Base-by-base conservation (phyloP, 2,113 vertebrate species). In the Rhizomys pruinosus region DNA sequence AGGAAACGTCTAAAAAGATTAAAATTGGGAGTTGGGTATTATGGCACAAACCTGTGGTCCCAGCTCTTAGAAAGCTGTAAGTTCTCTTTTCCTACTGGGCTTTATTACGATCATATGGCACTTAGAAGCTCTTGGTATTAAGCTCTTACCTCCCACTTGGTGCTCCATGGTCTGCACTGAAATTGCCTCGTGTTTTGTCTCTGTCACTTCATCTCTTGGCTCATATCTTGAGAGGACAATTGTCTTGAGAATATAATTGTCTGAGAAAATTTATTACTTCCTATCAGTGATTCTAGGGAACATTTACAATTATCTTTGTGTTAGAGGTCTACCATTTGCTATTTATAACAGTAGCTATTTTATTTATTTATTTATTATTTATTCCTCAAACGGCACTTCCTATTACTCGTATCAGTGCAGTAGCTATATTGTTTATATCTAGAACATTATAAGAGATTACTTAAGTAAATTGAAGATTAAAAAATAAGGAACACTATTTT, bases 401-500 rank as follows among this genome's bases (percentile, higher is more conserved):
- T n/a, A n/a, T n/a, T n/a, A n/a, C n/a, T n/a, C n/a, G n/a, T n/a
- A n/a, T n/a, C n/a, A n/a, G n/a, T n/a, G n/a, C 61, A 55, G n/a
- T 8, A 27, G 20, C 55, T 82, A n/a, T 12, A n/a, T 90, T 52
- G 9, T 90, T 72, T 39, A 55, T 90, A 55, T 59, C 81, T 90
- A 68, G 76, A 86, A 27, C 4, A 59, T 71, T 84, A 13, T 69
- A 93, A 42, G 8, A 63, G 4, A 22, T 80, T 84, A 91, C 69
- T 81, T 93, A 71, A 3, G 27, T 47, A 37, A 72, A 93, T 78
- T 61, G 90, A 78, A 87, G 42, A 79, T 82, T 37, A n/a, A 92
- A 87, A 89, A 77, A 74, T 78, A 87, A 82, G 68, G 27, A 66
- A 47, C 13, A 39, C 59, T 81, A 92, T 94, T 94, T 20, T 52